Base-by-base conservation (phyloP, 2,888 invertebrate genomes). In the Neria commutata region DNA sequence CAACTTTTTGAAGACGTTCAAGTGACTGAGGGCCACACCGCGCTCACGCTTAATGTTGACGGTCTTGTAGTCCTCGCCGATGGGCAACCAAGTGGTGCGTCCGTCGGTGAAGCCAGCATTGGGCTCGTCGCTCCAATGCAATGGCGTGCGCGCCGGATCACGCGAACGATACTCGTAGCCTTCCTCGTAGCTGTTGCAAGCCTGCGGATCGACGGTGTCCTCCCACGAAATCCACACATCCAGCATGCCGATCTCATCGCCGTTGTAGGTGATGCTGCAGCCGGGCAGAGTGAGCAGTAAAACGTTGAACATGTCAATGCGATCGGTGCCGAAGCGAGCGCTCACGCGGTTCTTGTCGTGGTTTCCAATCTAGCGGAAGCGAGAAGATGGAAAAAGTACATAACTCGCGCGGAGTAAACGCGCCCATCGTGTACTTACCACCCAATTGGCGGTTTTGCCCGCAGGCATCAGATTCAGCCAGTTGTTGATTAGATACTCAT, bases 201-300 rank as follows among this genome's bases (percentile, higher is more conserved):
- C 89, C 49, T 85, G 84, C 0, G 89, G 87, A 79, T 89, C 90
- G 1, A 83, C 77, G 0, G 88, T 89, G 45, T 89, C 84, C 5
- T 84, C 75, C 84, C 86, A 89, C 14, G 85, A 84, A 14, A 89
- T 82, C 65, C 77, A 75, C 2, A 83, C 85, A 71, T 92, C 88
- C 1, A 84, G 83, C 90, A 93, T 90, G 8, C 90, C 93, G 51
- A 94, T 84, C 77, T 94, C 94, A 75, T 94, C 93, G 0, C 94
- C 94, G 81, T 92, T 85, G 75, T 96, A 96, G 0, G 92, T 91
- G 4, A 94, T 87, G 54, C 89, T 88, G 11, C 92, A 87, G 33
- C 96, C 96, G 1, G 94, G 94, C 57, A 96, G 82, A 8, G 94
- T 84, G 65, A 92, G 83, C 10, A 89, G 81, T 46, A 97, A 77